Percentiles rank a stretch among this genome's conserved stretches.
These are phyloP conservation scores for Elachura formosa DNA, from an alignment of 2,113 vertebrate species.

Conservation along the genomic window DNA sequence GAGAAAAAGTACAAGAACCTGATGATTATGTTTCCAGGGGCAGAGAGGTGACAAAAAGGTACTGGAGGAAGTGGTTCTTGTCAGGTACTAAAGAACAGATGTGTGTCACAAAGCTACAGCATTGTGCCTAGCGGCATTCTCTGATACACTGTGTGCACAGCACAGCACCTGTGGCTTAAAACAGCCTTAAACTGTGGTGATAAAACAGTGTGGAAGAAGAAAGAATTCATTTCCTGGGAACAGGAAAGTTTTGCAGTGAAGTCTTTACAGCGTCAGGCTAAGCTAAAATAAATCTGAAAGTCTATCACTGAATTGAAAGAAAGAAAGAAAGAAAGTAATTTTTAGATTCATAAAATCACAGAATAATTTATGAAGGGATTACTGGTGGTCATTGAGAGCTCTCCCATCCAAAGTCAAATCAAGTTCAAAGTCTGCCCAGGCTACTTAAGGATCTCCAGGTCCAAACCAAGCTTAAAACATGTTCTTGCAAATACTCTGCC, in stretches of 20 bases:
- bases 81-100: not conserved
- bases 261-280: not conserved
- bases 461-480: not conserved
- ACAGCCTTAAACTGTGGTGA: not conserved
- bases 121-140: not conserved
- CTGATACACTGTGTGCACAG: not conserved
- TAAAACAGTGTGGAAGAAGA: not conserved
- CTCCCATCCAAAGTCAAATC: not conserved
- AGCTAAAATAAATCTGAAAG: not conserved
- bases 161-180: not conserved
- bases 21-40: not conserved
- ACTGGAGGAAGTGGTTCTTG: not conserved
- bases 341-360: not conserved
- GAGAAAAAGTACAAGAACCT: not conserved
- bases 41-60: not conserved
- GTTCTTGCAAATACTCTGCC: not conserved
- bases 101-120: not conserved
- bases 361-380: not conserved
- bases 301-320: not conserved
- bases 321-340: not conserved
- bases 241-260: not conserved
- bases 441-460: not conserved
- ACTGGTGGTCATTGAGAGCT: not conserved
- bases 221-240: not conserved
- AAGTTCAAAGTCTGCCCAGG: not conserved